Base-by-base conservation (phyloP, 2,888 invertebrate genomes). In the Dryobota labecula region DNA sequence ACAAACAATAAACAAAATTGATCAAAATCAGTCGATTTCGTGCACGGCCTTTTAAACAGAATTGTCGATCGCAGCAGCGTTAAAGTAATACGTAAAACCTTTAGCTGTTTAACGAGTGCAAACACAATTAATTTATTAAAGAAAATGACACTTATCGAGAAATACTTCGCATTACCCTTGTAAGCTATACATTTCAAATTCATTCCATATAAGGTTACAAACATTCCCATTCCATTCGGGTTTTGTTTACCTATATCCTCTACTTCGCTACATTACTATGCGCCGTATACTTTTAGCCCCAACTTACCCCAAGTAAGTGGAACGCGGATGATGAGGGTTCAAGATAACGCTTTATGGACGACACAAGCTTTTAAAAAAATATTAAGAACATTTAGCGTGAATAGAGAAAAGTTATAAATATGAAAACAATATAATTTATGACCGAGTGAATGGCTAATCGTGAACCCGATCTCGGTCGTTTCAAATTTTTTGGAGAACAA, bases 351-450 rank as follows among this genome's bases (percentile, higher is more conserved):
- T 79, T 77, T 86, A 77, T 77, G 71, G 78, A 67, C 62, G 73
- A 78, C 76, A 78, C 73, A 63, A 73, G 81, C 78, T 84, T 87
- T 85, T 79, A 85, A 84, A 82, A 82, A 84, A 82, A 84, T 82
- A 84, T 82, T 71, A 86, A 76, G 69, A 82, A 73, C 68, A 82
- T 84, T 84, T 82, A 82, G 70, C 73, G 69, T 77, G 80, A 84
- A 77, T 81, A 82, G 73, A 81, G 74, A 77, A 64, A 78, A 72
- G 70, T 73, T 76, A 80, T 82, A 82, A 79, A 85, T 84, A 85
- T 73, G 68, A 82, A 79, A 84, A 84, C 72, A 85, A 81, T 85
- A 76, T 81, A 81, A 81, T 85, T 84, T 81, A 81, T 78, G 73
- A 63, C 63, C 54, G 47, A 80, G 61, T 76, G 70, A 78, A 76